phyloP scores from a whole-genome alignment of 2,888 invertebrate species.

The Dinocampus coccinellae region DNA sequence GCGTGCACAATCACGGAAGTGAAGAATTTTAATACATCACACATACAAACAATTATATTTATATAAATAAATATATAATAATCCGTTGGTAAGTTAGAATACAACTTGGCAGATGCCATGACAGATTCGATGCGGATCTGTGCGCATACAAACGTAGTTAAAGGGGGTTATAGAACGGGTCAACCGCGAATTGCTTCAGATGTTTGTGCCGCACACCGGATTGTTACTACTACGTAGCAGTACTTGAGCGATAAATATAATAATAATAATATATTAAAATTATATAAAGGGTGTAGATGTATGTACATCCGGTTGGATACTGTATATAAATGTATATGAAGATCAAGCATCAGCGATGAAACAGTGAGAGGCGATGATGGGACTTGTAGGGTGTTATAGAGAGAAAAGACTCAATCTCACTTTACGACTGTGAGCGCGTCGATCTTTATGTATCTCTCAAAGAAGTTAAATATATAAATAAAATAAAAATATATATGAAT shows the following conservation, averaged over 20 bases:
- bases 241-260: neutral
- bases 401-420: conserved; percentile 27
- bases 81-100: conserved; percentile 14
- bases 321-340: neutral
- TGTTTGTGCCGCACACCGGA: neutral
- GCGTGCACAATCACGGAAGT: conserved; percentile 41
- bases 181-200: conserved; percentile 35
- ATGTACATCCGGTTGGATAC: conserved; percentile 34
- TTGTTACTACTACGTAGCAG: neutral
- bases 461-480: conserved; percentile 4
- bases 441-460: conserved; percentile 19
- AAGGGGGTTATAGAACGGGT: conserved; percentile 36
- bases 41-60: no score
- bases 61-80: no score
- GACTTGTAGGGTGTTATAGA: conserved; percentile 1
- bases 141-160: conserved; percentile 15
- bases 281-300: conserved; percentile 26
- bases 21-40: conserved; percentile 44
- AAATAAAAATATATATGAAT: no score
- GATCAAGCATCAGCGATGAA: neutral
- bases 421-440: conserved; percentile 27
- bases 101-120: conserved; percentile 22
- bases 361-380: conserved; percentile 10
- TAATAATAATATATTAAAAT: conserved; percentile 19
- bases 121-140: conserved; percentile 44